Evolutionary conservation across 1,140 invertebrate species (phyloP).

Genomic region (Sarcophaga bullata): DNA sequence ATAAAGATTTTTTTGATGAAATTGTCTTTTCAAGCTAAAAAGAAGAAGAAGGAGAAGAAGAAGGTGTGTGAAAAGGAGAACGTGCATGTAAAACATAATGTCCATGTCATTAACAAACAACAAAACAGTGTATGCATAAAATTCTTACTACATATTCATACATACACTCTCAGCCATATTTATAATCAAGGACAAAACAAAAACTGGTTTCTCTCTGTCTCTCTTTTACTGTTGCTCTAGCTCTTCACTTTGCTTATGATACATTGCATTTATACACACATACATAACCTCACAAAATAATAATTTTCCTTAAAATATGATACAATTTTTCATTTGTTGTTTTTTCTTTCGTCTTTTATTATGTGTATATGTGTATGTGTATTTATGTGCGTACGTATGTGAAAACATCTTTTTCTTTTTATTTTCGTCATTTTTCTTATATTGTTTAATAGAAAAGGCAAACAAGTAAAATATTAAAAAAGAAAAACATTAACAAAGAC

Average conservation of each 20-base stretch:
- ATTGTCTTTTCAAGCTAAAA: too few relatives aligned
- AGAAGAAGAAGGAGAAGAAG: too few relatives aligned
- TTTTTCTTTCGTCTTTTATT: too few relatives aligned
- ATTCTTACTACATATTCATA: background rate
- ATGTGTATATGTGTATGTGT: too few relatives aligned
- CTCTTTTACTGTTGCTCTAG: background rate
- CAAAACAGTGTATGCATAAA: too few relatives aligned
- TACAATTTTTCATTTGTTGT: too few relatives aligned
- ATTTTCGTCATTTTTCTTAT: background rate
- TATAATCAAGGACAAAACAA: background rate
- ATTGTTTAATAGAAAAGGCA: background rate
- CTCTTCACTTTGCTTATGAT: background rate
- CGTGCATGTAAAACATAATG: background rate
- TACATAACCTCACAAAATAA: too few relatives aligned
- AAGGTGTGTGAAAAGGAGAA: background rate
- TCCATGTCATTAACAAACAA: conserved; percentile 1
- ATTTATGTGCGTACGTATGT: too few relatives aligned
- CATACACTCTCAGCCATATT: background rate
- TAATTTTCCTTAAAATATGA: too few relatives aligned
- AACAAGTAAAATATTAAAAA: background rate
- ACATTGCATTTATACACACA: background rate
- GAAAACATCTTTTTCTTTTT: background rate
- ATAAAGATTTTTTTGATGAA: too few relatives aligned
- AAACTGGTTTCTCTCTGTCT: background rate
- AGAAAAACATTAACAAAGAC: background rate